phyloP scores from a whole-genome alignment of 2,797 vertebrate genomes.

The Platyrinchus mystaceus region DNA sequence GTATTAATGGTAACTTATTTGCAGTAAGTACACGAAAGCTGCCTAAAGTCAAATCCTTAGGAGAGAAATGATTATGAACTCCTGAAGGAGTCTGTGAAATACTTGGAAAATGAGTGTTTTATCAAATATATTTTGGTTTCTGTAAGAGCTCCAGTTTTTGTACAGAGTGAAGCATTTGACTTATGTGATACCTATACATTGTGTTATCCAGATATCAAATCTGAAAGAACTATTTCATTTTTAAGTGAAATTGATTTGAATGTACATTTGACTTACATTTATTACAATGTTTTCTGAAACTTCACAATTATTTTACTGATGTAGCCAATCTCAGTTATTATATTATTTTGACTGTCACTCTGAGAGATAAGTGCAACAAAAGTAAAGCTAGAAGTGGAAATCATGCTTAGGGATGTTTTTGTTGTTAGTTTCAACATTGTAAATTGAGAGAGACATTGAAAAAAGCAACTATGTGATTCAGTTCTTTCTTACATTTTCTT shows the following conservation, averaged over 20 bases:
- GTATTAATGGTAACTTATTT: not conserved
- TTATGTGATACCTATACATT: not conserved
- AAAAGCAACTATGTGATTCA: not conserved
- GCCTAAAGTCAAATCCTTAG: not conserved
- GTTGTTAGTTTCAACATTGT: not conserved
- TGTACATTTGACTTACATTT: not conserved
- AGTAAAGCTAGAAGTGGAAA: not conserved
- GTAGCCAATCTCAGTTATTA: not conserved
- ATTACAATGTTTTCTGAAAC: conserved; percentile 4
- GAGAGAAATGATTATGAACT: not conserved
- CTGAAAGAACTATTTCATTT: not conserved
- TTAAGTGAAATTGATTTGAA: not conserved
- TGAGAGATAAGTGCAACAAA: not conserved
- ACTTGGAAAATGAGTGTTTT: not conserved
- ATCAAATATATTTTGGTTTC: not conserved
- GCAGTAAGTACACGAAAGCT: not conserved
- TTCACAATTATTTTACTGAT: not conserved
- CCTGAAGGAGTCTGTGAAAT: not conserved
- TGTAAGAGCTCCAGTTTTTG: not conserved
- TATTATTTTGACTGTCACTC: conserved; percentile 9
- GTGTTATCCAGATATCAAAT: not conserved
- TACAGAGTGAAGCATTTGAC: not conserved
- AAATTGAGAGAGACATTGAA: conserved; percentile 23
- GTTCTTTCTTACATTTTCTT: conserved; percentile 48
- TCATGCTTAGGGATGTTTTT: not conserved